Percentiles rank a stretch among this genome's conserved stretches.
phyloP scores from a whole-genome alignment of 2,888 invertebrate genomes.

The Helobdella robusta region DNA sequence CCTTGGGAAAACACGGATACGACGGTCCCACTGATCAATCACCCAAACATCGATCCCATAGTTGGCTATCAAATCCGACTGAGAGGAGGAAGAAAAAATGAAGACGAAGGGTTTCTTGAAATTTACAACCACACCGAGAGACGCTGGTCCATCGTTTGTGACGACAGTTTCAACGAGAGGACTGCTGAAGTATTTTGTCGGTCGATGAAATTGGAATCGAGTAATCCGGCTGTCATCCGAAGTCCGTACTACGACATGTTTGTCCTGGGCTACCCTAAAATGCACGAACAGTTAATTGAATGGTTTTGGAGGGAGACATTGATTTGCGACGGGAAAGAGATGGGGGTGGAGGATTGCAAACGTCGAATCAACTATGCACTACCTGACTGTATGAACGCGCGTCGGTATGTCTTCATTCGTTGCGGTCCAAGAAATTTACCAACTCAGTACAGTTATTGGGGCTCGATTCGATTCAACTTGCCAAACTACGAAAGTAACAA shows the following conservation, averaged over 20 bases:
- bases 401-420: constrained; percentile 78
- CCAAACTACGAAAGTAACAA: constrained; percentile 70
- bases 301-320: constrained; percentile 46
- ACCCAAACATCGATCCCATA: constrained; percentile 19
- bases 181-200: constrained; percentile 93
- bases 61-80: constrained; percentile 53
- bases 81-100: constrained; percentile 66
- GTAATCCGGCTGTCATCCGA: constrained; percentile 77
- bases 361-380: constrained; percentile 64
- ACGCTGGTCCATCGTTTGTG: constrained; percentile 95
- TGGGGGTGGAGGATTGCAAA: constrained; percentile 53
- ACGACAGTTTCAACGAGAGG: constrained; percentile 79
- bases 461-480: constrained; percentile 79
- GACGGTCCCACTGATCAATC: constrained; percentile 4
- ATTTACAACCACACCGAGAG: constrained; percentile 87
- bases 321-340: constrained; percentile 49
- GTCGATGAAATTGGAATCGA: constrained; percentile 76
- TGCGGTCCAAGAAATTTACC: constrained; percentile 59
- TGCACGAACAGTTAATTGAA: constrained; percentile 42
- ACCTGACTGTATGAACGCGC: constrained; percentile 63
- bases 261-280: constrained; percentile 44
- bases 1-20: not conserved
- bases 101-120: constrained; percentile 73
- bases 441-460: constrained; percentile 60
- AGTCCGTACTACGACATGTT: constrained; percentile 45